phyloP scores from a whole-genome alignment of 1,140 invertebrate species.

The Pseudomyrmex cubaensis region DNA sequence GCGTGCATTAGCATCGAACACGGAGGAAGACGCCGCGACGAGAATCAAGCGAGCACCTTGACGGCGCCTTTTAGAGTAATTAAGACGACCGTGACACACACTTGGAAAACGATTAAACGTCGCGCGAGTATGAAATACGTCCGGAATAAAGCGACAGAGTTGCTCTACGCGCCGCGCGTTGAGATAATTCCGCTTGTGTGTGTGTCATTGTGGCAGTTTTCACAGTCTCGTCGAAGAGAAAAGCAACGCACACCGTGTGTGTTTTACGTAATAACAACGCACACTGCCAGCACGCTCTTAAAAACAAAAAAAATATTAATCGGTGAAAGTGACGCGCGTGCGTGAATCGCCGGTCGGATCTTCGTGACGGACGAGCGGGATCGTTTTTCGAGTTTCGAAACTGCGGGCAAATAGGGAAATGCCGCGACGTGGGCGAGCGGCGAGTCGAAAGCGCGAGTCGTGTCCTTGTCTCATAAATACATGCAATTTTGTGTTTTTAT shows the following conservation, averaged over 20 bases:
- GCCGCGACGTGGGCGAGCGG: slow-evolving; percentile 44
- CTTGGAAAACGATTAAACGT: slow-evolving; percentile 45
- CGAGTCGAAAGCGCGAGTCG: slow-evolving; percentile 49
- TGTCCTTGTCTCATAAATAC: neutral
- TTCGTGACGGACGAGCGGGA: neutral
- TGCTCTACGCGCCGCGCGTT: neutral
- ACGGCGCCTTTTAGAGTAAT: slow-evolving; percentile 66
- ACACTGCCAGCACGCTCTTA: neutral
- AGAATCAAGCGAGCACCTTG: slow-evolving; percentile 46
- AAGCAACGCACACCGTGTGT: neutral
- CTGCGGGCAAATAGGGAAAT: slow-evolving; percentile 10
- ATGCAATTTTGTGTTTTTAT: no score
- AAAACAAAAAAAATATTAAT: slow-evolving; percentile 29
- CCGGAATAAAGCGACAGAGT: neutral
- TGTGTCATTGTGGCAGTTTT: neutral
- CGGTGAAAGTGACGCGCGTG: slow-evolving; percentile 47
- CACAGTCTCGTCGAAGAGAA: neutral
- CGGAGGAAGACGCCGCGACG: slow-evolving; percentile 2
- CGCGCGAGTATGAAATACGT: no score
- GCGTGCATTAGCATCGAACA: slow-evolving; percentile 43
- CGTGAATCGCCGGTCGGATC: neutral
- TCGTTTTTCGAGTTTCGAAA: slow-evolving; percentile 57
- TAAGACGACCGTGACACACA: slow-evolving; percentile 63
- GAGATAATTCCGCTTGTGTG: neutral
- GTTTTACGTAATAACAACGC: slow-evolving; percentile 30